A percentile compares a stretch with the other conserved stretches of the same genome.
phyloP scores from a whole-genome alignment of 2,113 vertebrate genomes.

The Sprattus sprattus region DNA sequence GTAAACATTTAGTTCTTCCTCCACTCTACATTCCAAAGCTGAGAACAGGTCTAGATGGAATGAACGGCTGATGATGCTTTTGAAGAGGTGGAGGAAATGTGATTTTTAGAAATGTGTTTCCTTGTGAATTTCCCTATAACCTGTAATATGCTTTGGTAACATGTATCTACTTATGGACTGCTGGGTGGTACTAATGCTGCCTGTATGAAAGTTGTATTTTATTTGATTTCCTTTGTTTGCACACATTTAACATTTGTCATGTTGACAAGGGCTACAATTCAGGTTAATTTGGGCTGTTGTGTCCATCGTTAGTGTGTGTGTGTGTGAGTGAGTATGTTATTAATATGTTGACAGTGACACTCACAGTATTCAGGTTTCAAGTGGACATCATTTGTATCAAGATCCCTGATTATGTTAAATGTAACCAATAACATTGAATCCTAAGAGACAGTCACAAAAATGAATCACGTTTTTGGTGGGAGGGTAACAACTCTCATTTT shows the following conservation, averaged over 20 bases:
- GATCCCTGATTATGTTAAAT: neutral
- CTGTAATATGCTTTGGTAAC: neutral
- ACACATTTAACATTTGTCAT: neutral
- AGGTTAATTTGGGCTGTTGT: neutral
- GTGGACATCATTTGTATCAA: neutral
- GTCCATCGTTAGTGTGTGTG: neutral
- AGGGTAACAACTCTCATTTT: too few relatives aligned
- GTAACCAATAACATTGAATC: neutral
- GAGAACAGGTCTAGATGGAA: neutral
- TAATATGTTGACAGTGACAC: neutral
- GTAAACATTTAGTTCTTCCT: neutral
- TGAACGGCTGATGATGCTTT: neutral
- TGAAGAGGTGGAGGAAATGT: neutral
- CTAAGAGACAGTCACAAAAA: too few relatives aligned
- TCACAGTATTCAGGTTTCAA: neutral
- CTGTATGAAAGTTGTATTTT: neutral
- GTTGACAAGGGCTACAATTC: slow-evolving; percentile 18
- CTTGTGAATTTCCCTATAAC: neutral
- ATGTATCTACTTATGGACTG: neutral
- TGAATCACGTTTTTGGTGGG: too few relatives aligned
- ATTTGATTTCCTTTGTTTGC: neutral
- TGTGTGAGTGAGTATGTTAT: neutral
- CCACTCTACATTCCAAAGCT: neutral
- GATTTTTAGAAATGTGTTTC: neutral
- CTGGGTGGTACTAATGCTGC: neutral